Percentiles rank a stretch among this genome's conserved stretches.
phyloP scores from a whole-genome alignment of 2,888 invertebrate genomes.

The Cetonia aurata region DNA sequence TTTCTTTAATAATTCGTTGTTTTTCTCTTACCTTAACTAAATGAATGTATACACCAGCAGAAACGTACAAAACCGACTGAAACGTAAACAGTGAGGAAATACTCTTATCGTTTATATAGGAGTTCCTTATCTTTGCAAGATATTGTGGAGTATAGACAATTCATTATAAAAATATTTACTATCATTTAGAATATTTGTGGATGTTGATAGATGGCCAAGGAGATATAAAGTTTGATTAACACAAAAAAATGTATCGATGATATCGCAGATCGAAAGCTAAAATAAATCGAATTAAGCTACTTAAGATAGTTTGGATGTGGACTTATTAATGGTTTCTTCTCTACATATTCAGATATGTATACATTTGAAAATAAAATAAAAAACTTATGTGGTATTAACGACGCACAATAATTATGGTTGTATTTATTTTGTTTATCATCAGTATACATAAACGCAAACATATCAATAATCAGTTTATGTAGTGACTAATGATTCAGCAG shows the following conservation, averaged over 20 bases:
- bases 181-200: constrained; percentile 4
- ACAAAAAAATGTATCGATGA: background rate
- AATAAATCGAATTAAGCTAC: too few relatives aligned
- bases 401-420: too few relatives aligned
- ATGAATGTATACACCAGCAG: background rate
- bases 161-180: constrained; percentile 29
- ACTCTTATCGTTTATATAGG: constrained; percentile 31
- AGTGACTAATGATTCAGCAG: too few relatives aligned
- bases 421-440: too few relatives aligned
- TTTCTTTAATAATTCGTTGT: background rate
- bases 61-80: constrained; percentile 27
- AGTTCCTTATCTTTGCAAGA: constrained; percentile 35
- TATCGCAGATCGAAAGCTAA: background rate
- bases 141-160: constrained; percentile 11
- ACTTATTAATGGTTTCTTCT: too few relatives aligned
- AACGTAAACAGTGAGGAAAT: constrained; percentile 31
- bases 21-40: constrained; percentile 15
- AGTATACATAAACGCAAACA: too few relatives aligned
- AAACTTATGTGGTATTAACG: too few relatives aligned
- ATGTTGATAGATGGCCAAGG: background rate
- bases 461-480: too few relatives aligned
- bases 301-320: too few relatives aligned
- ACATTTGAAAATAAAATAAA: too few relatives aligned
- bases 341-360: too few relatives aligned
- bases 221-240: background rate